phyloP scores from a whole-genome alignment of 2,113 vertebrate species.

The Lontra canadensis region DNA sequence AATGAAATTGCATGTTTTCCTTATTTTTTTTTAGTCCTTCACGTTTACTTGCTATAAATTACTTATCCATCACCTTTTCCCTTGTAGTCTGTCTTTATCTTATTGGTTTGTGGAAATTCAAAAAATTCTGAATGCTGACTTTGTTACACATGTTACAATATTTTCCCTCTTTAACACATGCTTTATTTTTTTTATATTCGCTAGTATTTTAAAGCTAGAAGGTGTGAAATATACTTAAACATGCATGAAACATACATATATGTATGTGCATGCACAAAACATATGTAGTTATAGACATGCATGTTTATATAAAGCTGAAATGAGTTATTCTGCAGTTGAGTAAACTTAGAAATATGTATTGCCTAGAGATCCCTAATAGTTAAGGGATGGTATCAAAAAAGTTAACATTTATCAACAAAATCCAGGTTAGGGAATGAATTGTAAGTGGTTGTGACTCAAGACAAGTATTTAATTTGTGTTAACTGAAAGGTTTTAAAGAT shows the following conservation, averaged over 20 bases:
- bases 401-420: not conserved
- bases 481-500: not conserved
- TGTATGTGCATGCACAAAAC: not conserved
- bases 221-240: not conserved
- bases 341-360: not conserved
- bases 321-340: not conserved
- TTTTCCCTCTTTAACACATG: not conserved
- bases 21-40: not conserved
- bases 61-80: not conserved
- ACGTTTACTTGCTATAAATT: not conserved
- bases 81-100: not conserved
- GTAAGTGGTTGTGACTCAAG: not conserved
- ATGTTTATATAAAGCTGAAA: not conserved
- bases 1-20: not conserved
- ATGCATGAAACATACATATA: not conserved
- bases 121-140: not conserved
- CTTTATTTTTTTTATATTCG: not conserved
- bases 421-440: not conserved
- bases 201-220: not conserved
- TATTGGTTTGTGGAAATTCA: not conserved
- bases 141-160: not conserved
- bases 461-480: not conserved
- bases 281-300: not conserved
- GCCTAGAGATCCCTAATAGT: not conserved
- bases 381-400: not conserved